Evolutionary conservation across 2,113 vertebrate genomes (phyloP).

Genomic region (Triplophysa rosa): DNA sequence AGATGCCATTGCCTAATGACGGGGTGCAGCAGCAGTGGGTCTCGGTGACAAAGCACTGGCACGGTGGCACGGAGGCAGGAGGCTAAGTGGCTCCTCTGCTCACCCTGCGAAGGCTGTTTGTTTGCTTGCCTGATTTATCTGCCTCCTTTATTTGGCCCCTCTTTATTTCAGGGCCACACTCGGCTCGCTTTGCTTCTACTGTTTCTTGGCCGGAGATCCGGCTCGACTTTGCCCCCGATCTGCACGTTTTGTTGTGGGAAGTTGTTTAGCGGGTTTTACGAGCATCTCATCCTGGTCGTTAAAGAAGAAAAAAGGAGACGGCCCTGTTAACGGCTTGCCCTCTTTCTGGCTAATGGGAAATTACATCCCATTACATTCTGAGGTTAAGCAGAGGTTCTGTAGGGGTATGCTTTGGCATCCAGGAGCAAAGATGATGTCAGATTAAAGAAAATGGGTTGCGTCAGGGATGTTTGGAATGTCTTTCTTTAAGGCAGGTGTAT

Average conservation of each 20-base stretch:
- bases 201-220: constrained; percentile 17
- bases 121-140: constrained; percentile 67
- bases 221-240: constrained; percentile 2
- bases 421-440: background rate
- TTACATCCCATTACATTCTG: background rate
- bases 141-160: constrained; percentile 35
- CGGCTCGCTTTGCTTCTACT: constrained; percentile 56
- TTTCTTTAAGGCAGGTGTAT: too few species aligned
- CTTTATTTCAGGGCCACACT: constrained; percentile 50
- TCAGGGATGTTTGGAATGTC: background rate
- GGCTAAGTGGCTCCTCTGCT: constrained; percentile 76
- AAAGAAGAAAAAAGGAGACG: background rate
- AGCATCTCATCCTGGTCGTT: background rate
- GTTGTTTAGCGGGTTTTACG: background rate
- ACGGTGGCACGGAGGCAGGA: constrained; percentile 75
- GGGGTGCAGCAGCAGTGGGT: constrained; percentile 77
- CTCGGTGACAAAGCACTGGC: constrained; percentile 78
- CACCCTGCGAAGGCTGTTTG: constrained; percentile 66
- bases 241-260: constrained; percentile 4
- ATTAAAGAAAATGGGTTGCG: background rate
- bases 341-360: background rate
- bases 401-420: background rate
- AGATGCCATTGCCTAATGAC: constrained; percentile 78
- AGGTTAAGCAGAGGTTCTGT: constrained; percentile 10
- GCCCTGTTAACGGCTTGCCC: background rate